phyloP scores from a whole-genome alignment of 1,140 invertebrate species.

The Diplogasteroides magnus region DNA sequence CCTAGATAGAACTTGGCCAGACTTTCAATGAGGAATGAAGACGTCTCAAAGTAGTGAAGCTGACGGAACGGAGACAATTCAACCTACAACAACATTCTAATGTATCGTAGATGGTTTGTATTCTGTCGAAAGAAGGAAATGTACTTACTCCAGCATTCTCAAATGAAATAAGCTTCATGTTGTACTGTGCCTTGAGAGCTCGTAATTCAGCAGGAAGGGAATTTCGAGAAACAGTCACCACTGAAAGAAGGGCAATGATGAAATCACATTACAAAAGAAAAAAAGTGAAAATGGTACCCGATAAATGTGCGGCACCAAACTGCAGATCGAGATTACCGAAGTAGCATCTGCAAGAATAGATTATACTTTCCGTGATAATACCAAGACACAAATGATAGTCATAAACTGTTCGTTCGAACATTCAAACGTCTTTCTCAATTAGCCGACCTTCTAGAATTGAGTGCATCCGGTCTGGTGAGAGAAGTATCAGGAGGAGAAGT shows the following conservation, averaged over 20 bases:
- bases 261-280: too few species aligned
- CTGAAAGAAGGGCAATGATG: too few species aligned
- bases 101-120: too few species aligned
- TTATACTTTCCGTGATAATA: too few species aligned
- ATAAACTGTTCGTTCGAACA: too few species aligned
- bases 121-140: too few species aligned
- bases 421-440: neutral
- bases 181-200: constrained; percentile 75
- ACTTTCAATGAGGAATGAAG: constrained; percentile 45
- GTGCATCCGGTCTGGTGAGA: neutral
- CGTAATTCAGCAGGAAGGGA: constrained; percentile 72
- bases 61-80: constrained; percentile 63
- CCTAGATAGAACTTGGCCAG: constrained; percentile 50
- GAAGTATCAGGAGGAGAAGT: neutral
- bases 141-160: constrained; percentile 71
- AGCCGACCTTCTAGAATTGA: neutral
- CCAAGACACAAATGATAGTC: too few species aligned
- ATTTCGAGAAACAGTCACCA: constrained; percentile 62
- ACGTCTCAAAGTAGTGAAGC: constrained; percentile 55
- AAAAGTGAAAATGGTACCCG: neutral
- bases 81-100: constrained; percentile 58
- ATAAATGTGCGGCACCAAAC: constrained; percentile 35
- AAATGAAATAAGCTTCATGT: constrained; percentile 83
- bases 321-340: constrained; percentile 72
- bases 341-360: constrained; percentile 67